These are phyloP conservation scores for Limnodromus scolopaceus DNA, from an alignment of 2,797 vertebrate genomes.

Conservation along the genomic window DNA sequence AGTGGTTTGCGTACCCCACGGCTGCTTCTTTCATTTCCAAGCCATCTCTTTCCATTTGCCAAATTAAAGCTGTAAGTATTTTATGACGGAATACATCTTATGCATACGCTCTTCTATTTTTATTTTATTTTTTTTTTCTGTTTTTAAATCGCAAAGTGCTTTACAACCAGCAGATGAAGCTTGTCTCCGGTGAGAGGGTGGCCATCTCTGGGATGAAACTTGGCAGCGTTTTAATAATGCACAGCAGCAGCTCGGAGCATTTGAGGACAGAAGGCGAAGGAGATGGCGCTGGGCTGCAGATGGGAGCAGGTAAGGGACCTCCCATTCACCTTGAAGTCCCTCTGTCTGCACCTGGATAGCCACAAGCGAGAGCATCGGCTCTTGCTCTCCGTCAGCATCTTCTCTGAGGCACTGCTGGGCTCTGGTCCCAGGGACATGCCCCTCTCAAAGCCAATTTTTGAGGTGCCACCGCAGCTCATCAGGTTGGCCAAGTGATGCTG, in stretches of 20 bases:
- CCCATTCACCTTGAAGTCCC: not conserved
- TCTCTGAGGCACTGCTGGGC: not conserved
- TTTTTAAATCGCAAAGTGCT: not conserved
- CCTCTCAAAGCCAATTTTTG: not conserved
- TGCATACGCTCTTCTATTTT: rapidly evolving
- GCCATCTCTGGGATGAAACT: slow-evolving; percentile 18
- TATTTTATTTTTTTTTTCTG: not conserved
- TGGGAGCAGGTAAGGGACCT: not conserved
- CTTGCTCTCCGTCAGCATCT: not conserved
- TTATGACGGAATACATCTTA: not conserved
- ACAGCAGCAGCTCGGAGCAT: slow-evolving; percentile 2
- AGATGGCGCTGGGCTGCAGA: not conserved
- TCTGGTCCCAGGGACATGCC: not conserved
- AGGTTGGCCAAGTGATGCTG: not conserved
- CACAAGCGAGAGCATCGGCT: rapidly evolving
- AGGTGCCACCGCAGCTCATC: not conserved
- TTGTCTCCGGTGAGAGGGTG: not conserved
- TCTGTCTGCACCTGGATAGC: not conserved
- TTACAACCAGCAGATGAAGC: not conserved
- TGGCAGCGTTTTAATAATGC: slow-evolving; percentile 56
- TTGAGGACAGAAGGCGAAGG: slow-evolving; percentile 5
- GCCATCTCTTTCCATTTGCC: not conserved
- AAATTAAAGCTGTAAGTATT: not conserved
- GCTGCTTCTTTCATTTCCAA: not conserved
- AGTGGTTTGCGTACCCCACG: rapidly evolving